Evolutionary conservation across 2,113 vertebrate genomes (phyloP), one percentile per base, ranked within the genome.

Genomic region (Cyprinus carpio): DNA sequence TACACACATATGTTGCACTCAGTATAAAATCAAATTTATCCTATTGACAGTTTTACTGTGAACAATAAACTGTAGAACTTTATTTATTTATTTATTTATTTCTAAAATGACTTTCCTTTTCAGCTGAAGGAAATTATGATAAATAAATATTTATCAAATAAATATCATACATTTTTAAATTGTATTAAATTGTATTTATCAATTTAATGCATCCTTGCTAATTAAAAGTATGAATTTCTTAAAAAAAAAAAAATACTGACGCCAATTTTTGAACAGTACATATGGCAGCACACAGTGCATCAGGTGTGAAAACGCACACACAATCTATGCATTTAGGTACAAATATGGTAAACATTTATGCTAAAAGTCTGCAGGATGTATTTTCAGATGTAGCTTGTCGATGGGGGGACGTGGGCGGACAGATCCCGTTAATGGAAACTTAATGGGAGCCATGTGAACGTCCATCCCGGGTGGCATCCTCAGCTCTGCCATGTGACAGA

Each of bases 371-470:
- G 56, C 40, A 23, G 71, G 34, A 27, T n/a, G 62, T 34, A 18
- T 65, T 72, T 43, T 46, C 29, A 18, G 34, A 16, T 25, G 7
- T 18, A 15, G 82, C 23, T 84, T 62, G 75, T 12, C 43, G 16
- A 80, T 78, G 67, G 69, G n/a, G 29, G 58, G 56, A 29, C 18
- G 76, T 72, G 84, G 84, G 85, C 46, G 75, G 81, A 84, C 85
- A 83, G 16, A 37, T 54, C 64, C 43, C 40, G 49, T 43, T 85
- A 81, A 82, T 84, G 84, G 72, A 60, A 75, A 56, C 37, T 71
- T 85, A 82, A 85, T 85, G n/a, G 72, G 79, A 85, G 62, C 72
- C 23, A 58, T 71, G 82, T 84, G 71, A 85, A 27, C 15, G 6
- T 67, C 27, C 77, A 72, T 34, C 43, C 43, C 1, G 46, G 29